phyloP scores from a whole-genome alignment of 2,888 invertebrate species.

The Trichogramma dendrolimi region DNA sequence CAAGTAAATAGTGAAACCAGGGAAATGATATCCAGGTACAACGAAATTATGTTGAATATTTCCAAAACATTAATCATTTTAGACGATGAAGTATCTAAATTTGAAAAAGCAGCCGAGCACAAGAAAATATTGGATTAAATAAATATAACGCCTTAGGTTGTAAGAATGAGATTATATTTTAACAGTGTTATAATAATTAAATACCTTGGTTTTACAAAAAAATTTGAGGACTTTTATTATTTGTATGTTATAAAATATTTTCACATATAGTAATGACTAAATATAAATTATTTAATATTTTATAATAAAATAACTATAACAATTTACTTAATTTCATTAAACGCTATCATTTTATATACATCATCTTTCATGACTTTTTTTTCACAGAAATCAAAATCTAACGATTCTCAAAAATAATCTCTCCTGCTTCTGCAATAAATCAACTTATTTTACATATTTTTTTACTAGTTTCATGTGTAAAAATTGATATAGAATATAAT shows the following conservation, averaged over 20 bases:
- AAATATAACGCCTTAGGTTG: constrained; percentile 12
- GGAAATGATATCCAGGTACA: constrained; percentile 53
- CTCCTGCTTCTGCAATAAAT: constrained; percentile 16
- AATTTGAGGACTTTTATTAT: constrained; percentile 36
- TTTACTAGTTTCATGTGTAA: too few species aligned
- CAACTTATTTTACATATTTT: background rate
- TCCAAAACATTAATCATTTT: constrained; percentile 53
- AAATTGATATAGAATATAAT: constrained; percentile 15
- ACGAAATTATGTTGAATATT: constrained; percentile 53
- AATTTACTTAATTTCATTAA: constrained; percentile 42
- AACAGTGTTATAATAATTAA: constrained; percentile 30
- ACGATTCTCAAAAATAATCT: constrained; percentile 16
- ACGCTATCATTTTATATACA: constrained; percentile 39
- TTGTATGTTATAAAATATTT: constrained; percentile 47
- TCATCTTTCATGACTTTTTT: constrained; percentile 21
- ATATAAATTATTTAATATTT: constrained; percentile 38
- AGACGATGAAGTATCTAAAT: constrained; percentile 50
- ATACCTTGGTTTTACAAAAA: constrained; percentile 24
- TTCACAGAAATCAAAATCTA: constrained; percentile 19
- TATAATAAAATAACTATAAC: constrained; percentile 41
- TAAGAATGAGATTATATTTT: constrained; percentile 23
- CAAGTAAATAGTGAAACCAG: constrained; percentile 48
- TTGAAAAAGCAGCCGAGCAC: constrained; percentile 51
- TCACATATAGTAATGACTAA: constrained; percentile 44
- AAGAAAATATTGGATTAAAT: constrained; percentile 43